Evolutionary conservation across 2,797 vertebrate genomes (phyloP), one percentile per base, ranked within the genome.

Genomic region (Aulostomus chinensis): DNA sequence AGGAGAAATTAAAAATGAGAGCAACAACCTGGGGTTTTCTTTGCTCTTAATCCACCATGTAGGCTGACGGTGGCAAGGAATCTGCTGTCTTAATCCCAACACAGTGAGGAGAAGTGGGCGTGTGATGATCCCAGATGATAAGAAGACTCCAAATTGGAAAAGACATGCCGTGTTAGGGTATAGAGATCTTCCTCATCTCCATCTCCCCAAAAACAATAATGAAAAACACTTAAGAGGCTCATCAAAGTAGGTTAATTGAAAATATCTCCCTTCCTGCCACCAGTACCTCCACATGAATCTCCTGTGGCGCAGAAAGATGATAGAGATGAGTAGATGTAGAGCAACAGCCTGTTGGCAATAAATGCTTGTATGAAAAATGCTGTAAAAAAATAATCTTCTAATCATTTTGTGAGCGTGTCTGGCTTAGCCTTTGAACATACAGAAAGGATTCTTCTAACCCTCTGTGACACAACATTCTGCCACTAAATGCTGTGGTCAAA

Each of bases 171-270:
- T n/a, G 63, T 73, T 64, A 54, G 40, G 0, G 1, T 40, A 48
- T 37, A 53, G 39, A 71, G 56, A 20, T 1, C 29, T 38, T 39
- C 33, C 55, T 21, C 12, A 2, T 65, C 48, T 49, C 45, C 56
- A 59, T 59, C 65, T 28, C 56, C 59, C 36, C 24, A 10, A 55
- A 53, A 41, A 31, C 9, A 31, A 20, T 2, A 18, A 46, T 18
- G 36, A 50, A 66, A 56, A 46, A 49, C 53, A 78, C 55, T 70
- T 54, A 66, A 37, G 22, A 49, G 46, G 35, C 29, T 43, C 56
- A 69, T 69, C 66, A 76, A 85, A 85, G 79, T 75, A 62, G 79
- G 70, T 84, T 86, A 79, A 87, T 85, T 86, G 79, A 86, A 84
- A 83, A 81, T 76, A 15, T 57, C 29, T 29, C 24, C 43, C 42